Evolutionary conservation across 2,797 vertebrate genomes (phyloP), one percentile per base, ranked within the genome.

Genomic region (Smutsia temminckii): DNA sequence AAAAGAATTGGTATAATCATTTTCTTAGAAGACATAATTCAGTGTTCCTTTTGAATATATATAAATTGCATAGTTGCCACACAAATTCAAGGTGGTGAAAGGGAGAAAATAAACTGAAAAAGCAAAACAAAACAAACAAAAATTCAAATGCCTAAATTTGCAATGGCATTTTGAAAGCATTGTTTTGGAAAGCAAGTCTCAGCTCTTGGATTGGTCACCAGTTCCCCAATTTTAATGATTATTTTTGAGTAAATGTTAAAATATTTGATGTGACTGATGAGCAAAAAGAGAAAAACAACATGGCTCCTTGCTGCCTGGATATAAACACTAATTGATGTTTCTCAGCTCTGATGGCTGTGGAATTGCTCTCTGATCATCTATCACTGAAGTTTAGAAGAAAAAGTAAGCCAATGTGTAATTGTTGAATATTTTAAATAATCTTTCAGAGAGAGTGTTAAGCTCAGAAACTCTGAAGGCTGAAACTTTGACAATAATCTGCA

Each of bases 101-200:
- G 53, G 29, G 74, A 14, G 92, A 95, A 37, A 87, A 92, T 32
- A 34, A 34, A 91, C 27, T 11, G 59, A 95, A 71, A 95, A 96
- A 97, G 87, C 61, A 96, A 81, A 96, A 51, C 29, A 63, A 85
- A 89, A 55, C 21, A 63, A 79, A 61, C 27, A 79, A 96, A 97
- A 53, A 68, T 16, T 89, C 0, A 10, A 51, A 85, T 88, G 75
- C 87, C 16, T 97, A 46, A 55, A 94, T 94, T 64, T 83, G 95
- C 72, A 93, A 68, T 51, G 88, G 34, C 49, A 96, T 89, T 96
- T 78, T 42, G 57, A 85, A 97, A 96, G 81, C 91, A n/a, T 46
- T 29, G 1, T 93, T 96, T 75, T 77, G 53, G 32, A 53, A 23
- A 63, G 25, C 20, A 96, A 55, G 18, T 89, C 34, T 68, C 64